A percentile compares a stretch with the other conserved stretches of the same genome.
Evolutionary conservation across 1,140 invertebrate genomes (phyloP).

Genomic region (Diachasmimorpha longicaudata): DNA sequence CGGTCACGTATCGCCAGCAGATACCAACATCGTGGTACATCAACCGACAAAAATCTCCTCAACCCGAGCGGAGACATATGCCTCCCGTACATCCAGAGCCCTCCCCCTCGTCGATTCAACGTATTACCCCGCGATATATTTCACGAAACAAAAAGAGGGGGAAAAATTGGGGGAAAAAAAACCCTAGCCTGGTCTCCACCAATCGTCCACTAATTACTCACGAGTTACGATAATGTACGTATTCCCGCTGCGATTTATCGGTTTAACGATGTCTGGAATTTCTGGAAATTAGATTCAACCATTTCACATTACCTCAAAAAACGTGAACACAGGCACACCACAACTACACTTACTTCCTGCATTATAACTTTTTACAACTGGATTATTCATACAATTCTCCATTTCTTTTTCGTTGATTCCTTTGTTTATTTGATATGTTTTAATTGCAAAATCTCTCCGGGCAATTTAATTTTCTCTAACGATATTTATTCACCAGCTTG

Average conservation of each 20-base stretch:
- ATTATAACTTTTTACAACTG: background rate
- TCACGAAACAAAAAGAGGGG: background rate
- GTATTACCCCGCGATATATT: background rate
- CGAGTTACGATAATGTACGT: constrained; percentile 26
- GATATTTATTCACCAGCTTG: background rate
- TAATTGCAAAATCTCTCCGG: constrained; percentile 5
- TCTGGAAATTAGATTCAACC: constrained; percentile 3
- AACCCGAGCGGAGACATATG: constrained; percentile 7
- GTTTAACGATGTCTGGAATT: constrained; percentile 12
- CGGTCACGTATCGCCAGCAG: constrained; percentile 29
- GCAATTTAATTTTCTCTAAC: background rate
- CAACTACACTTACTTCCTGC: constrained; percentile 2
- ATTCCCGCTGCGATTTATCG: constrained; percentile 18
- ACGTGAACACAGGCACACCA: background rate
- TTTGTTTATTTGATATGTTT: background rate
- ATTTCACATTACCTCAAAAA: background rate
- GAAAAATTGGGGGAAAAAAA: background rate
- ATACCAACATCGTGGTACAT: constrained; percentile 28
- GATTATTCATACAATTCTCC: background rate
- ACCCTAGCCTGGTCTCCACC: background rate
- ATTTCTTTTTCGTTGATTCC: background rate
- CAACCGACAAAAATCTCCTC: constrained; percentile 30
- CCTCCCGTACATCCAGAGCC: background rate
- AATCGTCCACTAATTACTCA: constrained; percentile 25
- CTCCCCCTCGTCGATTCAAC: constrained; percentile 10